Evolutionary conservation across 2,113 vertebrate genomes (phyloP).

Genomic region (Oncorhynchus tshawytscha): DNA sequence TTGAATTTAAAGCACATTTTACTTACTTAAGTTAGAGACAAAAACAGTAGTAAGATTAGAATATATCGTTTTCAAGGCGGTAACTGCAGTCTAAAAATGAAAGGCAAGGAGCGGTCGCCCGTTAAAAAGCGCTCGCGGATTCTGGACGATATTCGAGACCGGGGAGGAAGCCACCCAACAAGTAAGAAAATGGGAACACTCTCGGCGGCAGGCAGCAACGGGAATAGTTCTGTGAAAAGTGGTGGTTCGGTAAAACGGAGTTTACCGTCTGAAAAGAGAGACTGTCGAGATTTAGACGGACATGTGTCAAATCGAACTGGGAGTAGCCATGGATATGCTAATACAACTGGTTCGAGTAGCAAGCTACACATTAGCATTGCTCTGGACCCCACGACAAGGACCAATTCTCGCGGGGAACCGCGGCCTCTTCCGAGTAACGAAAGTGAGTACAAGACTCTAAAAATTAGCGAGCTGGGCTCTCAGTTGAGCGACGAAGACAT

Average conservation of each 20-base stretch:
- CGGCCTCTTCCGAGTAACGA: conserved; percentile 62
- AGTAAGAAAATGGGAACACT: conserved; percentile 79
- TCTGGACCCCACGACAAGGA: conserved; percentile 56
- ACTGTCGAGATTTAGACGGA: conserved; percentile 77
- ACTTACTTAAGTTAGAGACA: not conserved
- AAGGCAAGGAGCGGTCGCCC: conserved; percentile 92
- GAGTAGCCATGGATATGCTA: conserved; percentile 71
- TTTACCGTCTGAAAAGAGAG: conserved; percentile 79
- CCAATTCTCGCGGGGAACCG: conserved; percentile 67
- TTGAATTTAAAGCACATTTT: conserved; percentile 16
- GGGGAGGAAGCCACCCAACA: conserved; percentile 77
- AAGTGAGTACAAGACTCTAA: conserved; percentile 92
- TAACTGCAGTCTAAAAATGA: conserved; percentile 72
- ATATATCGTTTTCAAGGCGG: not conserved
- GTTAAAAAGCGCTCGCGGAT: conserved; percentile 89
- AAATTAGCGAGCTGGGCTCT: conserved; percentile 92
- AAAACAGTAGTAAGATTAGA: not conserved
- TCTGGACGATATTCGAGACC: conserved; percentile 77
- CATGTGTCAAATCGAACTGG: conserved; percentile 74
- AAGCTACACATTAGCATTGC: conserved; percentile 63
- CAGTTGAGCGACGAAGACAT: conserved; percentile 93
- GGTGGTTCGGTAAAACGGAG: conserved; percentile 70
- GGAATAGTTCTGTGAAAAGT: conserved; percentile 70
- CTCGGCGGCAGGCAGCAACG: conserved; percentile 56
- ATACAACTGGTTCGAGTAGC: conserved; percentile 63